Conservation (phyloP, 2,113 vertebrate genomes). For the Leucoraja erinaceus region DNA sequence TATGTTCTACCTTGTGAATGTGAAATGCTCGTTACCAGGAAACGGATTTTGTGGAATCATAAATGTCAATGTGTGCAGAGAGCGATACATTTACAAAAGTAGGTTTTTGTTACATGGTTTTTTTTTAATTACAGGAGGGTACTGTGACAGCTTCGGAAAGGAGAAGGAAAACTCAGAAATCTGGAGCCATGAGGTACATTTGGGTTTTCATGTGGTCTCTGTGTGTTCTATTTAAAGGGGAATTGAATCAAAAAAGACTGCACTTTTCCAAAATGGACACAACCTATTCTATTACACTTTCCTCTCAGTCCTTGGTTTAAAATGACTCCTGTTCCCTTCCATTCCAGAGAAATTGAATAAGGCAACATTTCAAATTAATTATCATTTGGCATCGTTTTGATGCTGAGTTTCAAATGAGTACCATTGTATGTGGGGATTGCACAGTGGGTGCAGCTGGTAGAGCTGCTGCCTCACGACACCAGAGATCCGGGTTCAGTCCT, state of each 20-base stretch:
- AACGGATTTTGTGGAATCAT: not conserved
- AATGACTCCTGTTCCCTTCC: not conserved
- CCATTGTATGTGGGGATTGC: not conserved
- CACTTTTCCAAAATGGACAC: not conserved
- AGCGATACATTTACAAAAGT: not conserved
- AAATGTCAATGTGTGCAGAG: slow-evolving; percentile 20
- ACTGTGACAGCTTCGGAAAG: not conserved
- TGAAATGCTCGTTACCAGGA: not conserved
- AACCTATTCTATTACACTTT: not conserved
- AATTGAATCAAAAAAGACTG: not conserved
- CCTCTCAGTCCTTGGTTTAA: not conserved
- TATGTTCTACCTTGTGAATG: not conserved
- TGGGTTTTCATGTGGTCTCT: not conserved
- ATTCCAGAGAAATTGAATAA: not conserved
- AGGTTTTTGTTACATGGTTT: not conserved
- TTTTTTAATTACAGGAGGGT: slow-evolving; percentile 12
- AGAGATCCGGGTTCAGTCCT: too few relatives aligned
- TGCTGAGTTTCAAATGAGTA: not conserved
- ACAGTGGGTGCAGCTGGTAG: too few relatives aligned
- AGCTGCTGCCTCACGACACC: too few relatives aligned
- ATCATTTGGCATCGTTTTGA: not conserved
- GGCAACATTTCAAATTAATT: not conserved
- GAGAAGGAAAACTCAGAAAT: not conserved
- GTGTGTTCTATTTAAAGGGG: not conserved
- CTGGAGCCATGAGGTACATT: not conserved